Conservation (phyloP, 1,140 invertebrate species). For the Drosophila bifasciata region DNA sequence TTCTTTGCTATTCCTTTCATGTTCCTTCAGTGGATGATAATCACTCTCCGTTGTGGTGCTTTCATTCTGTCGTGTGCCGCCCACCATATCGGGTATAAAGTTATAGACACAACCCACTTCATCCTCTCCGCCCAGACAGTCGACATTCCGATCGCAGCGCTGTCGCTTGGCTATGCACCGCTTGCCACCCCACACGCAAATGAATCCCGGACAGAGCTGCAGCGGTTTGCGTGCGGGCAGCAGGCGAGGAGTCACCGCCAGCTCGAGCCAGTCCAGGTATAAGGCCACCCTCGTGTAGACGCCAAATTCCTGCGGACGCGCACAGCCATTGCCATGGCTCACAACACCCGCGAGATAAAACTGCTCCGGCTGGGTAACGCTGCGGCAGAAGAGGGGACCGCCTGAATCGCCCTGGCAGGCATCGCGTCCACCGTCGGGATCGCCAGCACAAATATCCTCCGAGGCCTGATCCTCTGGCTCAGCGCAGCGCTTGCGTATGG, state of each 20-base stretch:
- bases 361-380: conserved; percentile 86
- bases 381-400: conserved; percentile 90
- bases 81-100: conserved; percentile 75
- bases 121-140: conserved; percentile 91
- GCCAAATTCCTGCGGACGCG: conserved; percentile 90
- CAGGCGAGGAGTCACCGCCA: conserved; percentile 68
- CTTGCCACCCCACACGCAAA: conserved; percentile 86
- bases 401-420: conserved; percentile 92
- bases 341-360: conserved; percentile 92
- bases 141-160: conserved; percentile 89
- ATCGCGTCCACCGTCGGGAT: conserved; percentile 89
- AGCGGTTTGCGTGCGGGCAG: conserved; percentile 84
- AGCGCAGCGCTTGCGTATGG: conserved; percentile 85
- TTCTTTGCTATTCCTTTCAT: conserved; percentile 11
- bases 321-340: conserved; percentile 93
- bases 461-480: conserved; percentile 86
- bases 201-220: conserved; percentile 88
- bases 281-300: conserved; percentile 91
- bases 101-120: conserved; percentile 87
- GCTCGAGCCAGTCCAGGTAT: conserved; percentile 90
- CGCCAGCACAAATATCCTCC: conserved; percentile 91
- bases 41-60: conserved; percentile 66
- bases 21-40: conserved; percentile 45
- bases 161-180: conserved; percentile 88
- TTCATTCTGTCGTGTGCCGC: conserved; percentile 32